phyloP scores from a whole-genome alignment of 2,113 vertebrate species.

The Malurus cyaneus region DNA sequence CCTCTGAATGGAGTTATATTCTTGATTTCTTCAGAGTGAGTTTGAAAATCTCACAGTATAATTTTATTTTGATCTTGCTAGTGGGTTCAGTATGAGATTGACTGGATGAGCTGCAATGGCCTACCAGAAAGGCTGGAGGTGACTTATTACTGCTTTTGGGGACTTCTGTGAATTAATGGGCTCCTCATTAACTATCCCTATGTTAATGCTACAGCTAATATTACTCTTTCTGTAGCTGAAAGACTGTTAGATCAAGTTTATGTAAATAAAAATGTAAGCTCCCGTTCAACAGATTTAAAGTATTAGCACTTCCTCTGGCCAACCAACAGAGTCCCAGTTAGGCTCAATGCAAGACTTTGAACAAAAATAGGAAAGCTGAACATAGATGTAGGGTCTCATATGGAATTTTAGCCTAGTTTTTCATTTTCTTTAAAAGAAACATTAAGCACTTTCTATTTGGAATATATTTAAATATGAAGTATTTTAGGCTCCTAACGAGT shows the following conservation, averaged over 20 bases:
- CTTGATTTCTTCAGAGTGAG: background rate
- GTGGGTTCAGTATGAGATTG: background rate
- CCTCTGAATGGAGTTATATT: background rate
- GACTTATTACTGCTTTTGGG: background rate
- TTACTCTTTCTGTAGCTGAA: background rate
- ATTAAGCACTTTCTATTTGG: background rate
- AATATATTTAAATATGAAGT: background rate
- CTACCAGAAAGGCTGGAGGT: background rate
- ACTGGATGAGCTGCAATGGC: background rate
- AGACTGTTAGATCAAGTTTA: background rate
- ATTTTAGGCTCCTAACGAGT: background rate
- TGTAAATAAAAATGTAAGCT: background rate
- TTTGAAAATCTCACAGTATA: background rate
- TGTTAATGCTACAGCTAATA: background rate
- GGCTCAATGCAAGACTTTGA: background rate
- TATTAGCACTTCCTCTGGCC: background rate
- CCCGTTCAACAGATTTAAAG: background rate
- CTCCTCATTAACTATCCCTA: background rate
- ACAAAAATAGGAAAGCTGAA: background rate
- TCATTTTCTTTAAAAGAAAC: background rate
- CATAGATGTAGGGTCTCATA: background rate
- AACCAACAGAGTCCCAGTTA: background rate
- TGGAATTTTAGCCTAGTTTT: background rate
- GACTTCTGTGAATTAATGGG: background rate
- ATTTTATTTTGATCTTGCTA: background rate